Base-by-base conservation (phyloP, 2,888 invertebrate genomes). In the Rhingia campestris region DNA sequence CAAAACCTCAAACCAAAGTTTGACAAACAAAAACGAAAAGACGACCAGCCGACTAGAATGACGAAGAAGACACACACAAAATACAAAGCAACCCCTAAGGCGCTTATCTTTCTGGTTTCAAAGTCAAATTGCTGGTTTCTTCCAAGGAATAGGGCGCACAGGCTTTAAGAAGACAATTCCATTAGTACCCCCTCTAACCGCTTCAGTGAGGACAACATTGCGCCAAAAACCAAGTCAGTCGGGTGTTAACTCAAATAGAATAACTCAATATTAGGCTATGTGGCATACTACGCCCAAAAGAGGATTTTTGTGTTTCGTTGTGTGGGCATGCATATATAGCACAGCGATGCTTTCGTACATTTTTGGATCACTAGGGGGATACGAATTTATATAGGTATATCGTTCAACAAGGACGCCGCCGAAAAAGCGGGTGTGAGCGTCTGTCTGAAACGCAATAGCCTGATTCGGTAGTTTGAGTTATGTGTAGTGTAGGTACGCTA, bases 171-270 rank as follows among this genome's bases (percentile, higher is more conserved):
- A 41, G 74, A 80, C 80, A 74, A 84, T 75, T 75, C 79, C 69
- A 80, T 69, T 66, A 81, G 56, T 22, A 22, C 22, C 22, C 39
- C 59, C 84, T 53, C 84, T 75, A 80, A 73, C 81, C 47, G 12
- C 33, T 0, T 4, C 32, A n/a, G 64, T 14, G 63, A 63, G 47
- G 49, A 61, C 35, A 70, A 61, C 47, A 87, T 87, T 86, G 86
- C 87, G 86, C 86, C 82, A 81, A 86, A 22, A 88, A 89, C 86
- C 87, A 87, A 88, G 88, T 88, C 87, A 87, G 81, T 86, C 85
- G 86, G 86, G 86, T 87, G 88, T 87, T 86, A 86, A 86, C 77
- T 81, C 73, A 81, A 81, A 85, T 76, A 80, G 66, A 66, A 73
- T 80, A 80, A 76, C 80, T 85, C 85, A 86, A 81, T 81, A 86